These are phyloP conservation scores for Xylocampa areola DNA, from an alignment of 2,888 invertebrate species.

Conservation along the genomic window DNA sequence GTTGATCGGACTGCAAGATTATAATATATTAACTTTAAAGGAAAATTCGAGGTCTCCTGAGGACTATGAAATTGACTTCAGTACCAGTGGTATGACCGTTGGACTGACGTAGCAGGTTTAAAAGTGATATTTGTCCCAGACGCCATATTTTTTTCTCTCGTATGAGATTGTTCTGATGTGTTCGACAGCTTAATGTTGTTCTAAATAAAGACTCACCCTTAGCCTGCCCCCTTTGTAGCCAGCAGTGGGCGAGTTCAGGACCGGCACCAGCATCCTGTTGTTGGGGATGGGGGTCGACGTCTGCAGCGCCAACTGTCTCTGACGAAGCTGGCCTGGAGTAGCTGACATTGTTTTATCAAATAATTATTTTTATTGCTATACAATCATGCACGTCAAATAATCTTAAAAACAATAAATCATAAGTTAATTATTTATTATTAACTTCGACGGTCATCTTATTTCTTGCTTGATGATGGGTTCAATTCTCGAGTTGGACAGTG, in stretches of 20 bases:
- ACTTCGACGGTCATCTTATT: no score
- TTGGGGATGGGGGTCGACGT: slow-evolving; percentile 75
- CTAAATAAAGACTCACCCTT: slow-evolving; percentile 72
- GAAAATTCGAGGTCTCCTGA: no score
- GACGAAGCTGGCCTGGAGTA: slow-evolving; percentile 79
- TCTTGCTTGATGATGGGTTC: no score
- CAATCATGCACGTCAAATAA: background rate
- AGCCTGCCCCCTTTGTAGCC: slow-evolving; percentile 75
- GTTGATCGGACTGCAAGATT: slow-evolving; percentile 83
- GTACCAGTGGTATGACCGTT: no score
- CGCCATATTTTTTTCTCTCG: no score
- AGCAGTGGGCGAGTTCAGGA: slow-evolving; percentile 62
- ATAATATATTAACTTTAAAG: background rate
- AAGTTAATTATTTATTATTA: no score
- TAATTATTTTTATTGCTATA: slow-evolving; percentile 6
- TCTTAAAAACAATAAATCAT: background rate
- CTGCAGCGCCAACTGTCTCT: slow-evolving; percentile 75
- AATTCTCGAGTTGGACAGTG: no score
- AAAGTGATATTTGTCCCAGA: no score
- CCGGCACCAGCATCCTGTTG: slow-evolving; percentile 68
- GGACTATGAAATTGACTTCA: no score
- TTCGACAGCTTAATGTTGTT: no score
- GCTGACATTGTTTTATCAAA: slow-evolving; percentile 65
- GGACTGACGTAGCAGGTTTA: no score
- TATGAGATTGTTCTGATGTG: no score